Evolutionary conservation across 2,888 invertebrate species (phyloP).

Genomic region (Suillia variegata): DNA sequence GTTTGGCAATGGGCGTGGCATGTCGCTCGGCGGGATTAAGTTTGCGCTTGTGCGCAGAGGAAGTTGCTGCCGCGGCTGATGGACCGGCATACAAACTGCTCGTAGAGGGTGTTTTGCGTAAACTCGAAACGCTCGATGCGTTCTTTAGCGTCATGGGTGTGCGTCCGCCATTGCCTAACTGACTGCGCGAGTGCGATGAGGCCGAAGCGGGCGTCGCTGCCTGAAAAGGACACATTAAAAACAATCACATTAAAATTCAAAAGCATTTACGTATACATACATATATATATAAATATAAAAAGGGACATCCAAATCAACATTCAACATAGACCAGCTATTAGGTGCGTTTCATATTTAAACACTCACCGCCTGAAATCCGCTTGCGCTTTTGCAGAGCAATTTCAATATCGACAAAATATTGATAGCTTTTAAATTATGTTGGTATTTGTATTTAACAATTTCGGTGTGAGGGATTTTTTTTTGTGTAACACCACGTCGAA

Average conservation of each 20-base stretch:
- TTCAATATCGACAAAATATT: too few species aligned
- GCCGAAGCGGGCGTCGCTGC: conserved; percentile 22
- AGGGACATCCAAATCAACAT: too few species aligned
- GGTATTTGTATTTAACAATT: too few species aligned
- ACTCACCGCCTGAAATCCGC: too few species aligned
- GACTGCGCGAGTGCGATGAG: conserved; percentile 18
- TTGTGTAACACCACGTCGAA: too few species aligned
- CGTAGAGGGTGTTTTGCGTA: conserved; percentile 46
- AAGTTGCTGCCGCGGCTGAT: conserved; percentile 12
- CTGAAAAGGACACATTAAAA: conserved; percentile 32
- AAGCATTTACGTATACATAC: too few species aligned
- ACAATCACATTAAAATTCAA: conserved; percentile 13
- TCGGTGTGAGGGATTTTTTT: too few species aligned
- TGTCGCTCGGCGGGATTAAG: conserved; percentile 30
- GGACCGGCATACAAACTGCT: conserved; percentile 28
- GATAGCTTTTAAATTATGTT: too few species aligned
- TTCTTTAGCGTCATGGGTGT: conserved; percentile 49
- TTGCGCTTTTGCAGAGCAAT: too few species aligned
- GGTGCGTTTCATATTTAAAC: too few species aligned
- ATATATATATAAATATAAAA: too few species aligned
- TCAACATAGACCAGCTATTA: too few species aligned
- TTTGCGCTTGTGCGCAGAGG: conserved; percentile 47
- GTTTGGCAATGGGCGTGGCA: conserved; percentile 45
- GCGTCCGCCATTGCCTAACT: conserved; percentile 23
- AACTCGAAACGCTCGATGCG: conserved; percentile 35